Conservation (phyloP, 2,113 vertebrate species). For the Manacus vitellinus region DNA sequence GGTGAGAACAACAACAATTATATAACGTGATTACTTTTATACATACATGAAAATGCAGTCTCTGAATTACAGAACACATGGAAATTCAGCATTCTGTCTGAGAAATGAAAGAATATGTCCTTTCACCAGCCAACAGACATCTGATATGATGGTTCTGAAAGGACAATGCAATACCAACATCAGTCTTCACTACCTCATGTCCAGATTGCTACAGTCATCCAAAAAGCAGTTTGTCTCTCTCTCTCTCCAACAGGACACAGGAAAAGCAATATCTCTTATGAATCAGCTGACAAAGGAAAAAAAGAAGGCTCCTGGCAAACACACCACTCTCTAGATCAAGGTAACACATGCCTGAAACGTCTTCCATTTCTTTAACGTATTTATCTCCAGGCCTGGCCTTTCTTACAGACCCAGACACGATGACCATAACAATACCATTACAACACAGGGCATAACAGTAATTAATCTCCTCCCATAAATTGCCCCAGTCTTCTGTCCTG, state of each 20-base stretch:
- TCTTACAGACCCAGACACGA: background rate
- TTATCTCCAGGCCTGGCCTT: background rate
- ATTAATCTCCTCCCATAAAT: background rate
- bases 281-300: background rate
- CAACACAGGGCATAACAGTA: background rate
- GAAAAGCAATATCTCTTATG: background rate
- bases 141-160: background rate
- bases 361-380: background rate
- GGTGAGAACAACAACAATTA: background rate
- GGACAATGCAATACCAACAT: background rate
- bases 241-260: background rate
- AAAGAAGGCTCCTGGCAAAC: background rate
- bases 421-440: background rate
- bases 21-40: background rate
- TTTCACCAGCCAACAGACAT: background rate
- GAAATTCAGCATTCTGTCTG: background rate
- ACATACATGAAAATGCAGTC: background rate
- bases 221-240: background rate
- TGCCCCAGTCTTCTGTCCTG: background rate
- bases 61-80: background rate
- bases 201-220: background rate
- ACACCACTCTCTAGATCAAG: background rate
- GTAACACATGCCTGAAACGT: background rate
- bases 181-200: background rate
- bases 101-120: background rate